phyloP scores from a whole-genome alignment of 2,888 invertebrate genomes.

The Hirtodrosophila histrioides region DNA sequence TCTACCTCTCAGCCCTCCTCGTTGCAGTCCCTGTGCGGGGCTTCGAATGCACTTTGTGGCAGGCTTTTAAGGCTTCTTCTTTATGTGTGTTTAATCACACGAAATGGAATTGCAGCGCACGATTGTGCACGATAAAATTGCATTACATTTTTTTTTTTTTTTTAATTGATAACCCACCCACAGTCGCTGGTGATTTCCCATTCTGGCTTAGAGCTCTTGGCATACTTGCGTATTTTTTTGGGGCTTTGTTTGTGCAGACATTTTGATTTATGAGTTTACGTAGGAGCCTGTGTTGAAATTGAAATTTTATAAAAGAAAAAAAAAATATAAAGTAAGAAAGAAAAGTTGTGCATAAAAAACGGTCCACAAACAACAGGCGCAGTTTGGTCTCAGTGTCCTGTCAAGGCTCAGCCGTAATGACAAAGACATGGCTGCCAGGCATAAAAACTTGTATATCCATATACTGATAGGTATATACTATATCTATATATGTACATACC shows the following conservation, averaged over 20 bases:
- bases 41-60: constrained; percentile 50
- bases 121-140: constrained; percentile 32
- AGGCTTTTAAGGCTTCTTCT: constrained; percentile 49
- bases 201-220: constrained; percentile 32
- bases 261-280: constrained; percentile 73
- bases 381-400: constrained; percentile 4
- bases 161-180: constrained; percentile 45
- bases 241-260: constrained; percentile 69
- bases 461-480: constrained; percentile 5
- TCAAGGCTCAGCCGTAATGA: constrained; percentile 53
- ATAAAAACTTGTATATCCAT: constrained; percentile 48
- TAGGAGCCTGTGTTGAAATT: constrained; percentile 48
- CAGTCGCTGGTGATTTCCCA: constrained; percentile 23
- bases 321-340: too few relatives aligned
- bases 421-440: constrained; percentile 60
- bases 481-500: constrained; percentile 14
- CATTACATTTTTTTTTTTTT: constrained; percentile 40
- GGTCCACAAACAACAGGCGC: constrained; percentile 35
- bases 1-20: background rate
- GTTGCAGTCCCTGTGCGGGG: constrained; percentile 7
- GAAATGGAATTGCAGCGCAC: constrained; percentile 61
- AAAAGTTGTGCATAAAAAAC: constrained; percentile 38
- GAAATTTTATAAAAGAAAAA: constrained; percentile 61
- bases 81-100: constrained; percentile 70
- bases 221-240: constrained; percentile 22